Conservation (phyloP, 2,113 vertebrate genomes). For the Xenopus laevis region DNA sequence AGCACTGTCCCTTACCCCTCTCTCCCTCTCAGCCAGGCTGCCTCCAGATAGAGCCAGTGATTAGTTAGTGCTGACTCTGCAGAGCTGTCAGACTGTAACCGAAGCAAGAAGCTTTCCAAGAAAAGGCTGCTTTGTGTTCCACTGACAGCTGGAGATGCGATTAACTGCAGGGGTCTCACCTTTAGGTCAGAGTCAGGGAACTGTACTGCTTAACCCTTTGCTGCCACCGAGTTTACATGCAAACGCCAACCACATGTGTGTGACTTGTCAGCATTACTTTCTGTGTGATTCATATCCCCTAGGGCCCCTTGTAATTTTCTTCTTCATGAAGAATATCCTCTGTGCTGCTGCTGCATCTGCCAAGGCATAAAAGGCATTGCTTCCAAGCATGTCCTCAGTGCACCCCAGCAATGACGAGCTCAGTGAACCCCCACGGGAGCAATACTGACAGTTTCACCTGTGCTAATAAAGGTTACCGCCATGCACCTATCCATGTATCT, state of each 20-base stretch:
- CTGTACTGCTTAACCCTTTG: conserved; percentile 17
- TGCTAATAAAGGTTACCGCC: not conserved
- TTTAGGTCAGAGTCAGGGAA: conserved; percentile 61
- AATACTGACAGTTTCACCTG: not conserved
- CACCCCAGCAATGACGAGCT: not conserved
- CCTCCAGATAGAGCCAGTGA: conserved; percentile 62
- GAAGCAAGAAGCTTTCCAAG: conserved; percentile 67
- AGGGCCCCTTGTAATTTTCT: too few species aligned
- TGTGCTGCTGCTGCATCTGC: too few species aligned
- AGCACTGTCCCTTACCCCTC: conserved; percentile 10
- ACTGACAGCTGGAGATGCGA: conserved; percentile 70
- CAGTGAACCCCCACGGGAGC: not conserved
- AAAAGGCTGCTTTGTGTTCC: conserved; percentile 70
- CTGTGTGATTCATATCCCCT: too few species aligned
- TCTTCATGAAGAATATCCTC: too few species aligned
- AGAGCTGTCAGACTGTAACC: conserved; percentile 69
- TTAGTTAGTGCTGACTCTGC: conserved; percentile 71
- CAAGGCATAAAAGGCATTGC: not conserved
- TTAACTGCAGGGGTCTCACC: conserved; percentile 68
- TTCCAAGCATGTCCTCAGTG: not conserved
- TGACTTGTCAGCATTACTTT: not conserved
- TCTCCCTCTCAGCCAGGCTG: conserved; percentile 48
- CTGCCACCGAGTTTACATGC: not conserved
- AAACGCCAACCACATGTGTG: not conserved
- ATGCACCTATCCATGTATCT: not conserved